phyloP scores from a whole-genome alignment of 2,113 vertebrate genomes.

The Natator depressus region DNA sequence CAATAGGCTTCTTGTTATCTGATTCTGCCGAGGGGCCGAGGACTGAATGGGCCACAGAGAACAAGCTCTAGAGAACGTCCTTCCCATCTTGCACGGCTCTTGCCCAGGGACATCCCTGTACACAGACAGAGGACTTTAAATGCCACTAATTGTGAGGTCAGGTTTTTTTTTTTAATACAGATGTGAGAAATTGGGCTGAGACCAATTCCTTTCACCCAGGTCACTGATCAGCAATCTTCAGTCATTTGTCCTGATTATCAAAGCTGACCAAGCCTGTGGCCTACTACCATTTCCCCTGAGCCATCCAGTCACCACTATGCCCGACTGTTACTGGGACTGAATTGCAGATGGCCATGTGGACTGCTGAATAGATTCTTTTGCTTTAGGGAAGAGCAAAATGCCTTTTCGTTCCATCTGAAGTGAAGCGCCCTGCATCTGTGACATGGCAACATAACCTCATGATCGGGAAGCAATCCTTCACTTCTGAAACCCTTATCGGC shows the following conservation, averaged over 20 bases:
- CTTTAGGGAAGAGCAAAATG: not conserved
- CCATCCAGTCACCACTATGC: not conserved
- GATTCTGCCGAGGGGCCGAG: too few species aligned
- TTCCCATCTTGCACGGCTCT: not conserved
- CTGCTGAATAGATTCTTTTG: rapidly evolving
- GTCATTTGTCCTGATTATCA: not conserved
- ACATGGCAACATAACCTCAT: conserved; percentile 2
- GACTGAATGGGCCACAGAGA: rapidly evolving
- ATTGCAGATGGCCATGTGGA: not conserved
- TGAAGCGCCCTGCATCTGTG: conserved; percentile 5
- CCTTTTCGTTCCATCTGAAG: not conserved
- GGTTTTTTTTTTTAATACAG: not conserved
- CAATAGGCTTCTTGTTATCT: too few species aligned
- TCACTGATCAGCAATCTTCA: not conserved
- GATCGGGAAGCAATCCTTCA: conserved; percentile 52
- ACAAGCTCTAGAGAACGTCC: rapidly evolving
- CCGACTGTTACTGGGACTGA: not conserved
- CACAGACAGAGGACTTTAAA: not conserved
- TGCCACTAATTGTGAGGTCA: rapidly evolving
- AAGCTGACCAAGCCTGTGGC: not conserved
- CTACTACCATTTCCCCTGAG: not conserved
- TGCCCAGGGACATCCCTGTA: not conserved
- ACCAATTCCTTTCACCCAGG: not conserved
- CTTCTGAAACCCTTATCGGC: conserved; percentile 52
- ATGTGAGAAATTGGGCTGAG: not conserved